Base-by-base conservation (phyloP, 2,888 invertebrate genomes). In the Thymelicus lineola region DNA sequence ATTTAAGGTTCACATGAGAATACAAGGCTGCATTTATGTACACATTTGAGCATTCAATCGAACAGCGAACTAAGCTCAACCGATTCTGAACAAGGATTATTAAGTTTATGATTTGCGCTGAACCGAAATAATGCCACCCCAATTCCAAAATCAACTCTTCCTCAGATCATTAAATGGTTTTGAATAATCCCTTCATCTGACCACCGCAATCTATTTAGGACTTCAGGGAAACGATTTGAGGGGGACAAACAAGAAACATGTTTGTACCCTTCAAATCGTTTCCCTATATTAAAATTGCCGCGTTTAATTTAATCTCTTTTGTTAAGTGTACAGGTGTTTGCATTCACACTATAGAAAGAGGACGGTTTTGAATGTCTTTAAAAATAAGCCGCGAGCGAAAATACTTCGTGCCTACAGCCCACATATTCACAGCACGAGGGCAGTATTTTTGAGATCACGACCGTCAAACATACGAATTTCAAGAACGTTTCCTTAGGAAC, bases 301-400 rank as follows among this genome's bases (percentile, higher is more conserved):
- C 20, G 53, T 53, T 53, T 53, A 53, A 53, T 10, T 10, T 5
- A 53, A 53, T 53, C 20, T 20, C 20, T 53, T 9, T 3, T 20
- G 53, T 36, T 17, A 15, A 35, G 17, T 61, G 60, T 35, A 38
- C 55, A 67, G 53, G 60, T 68, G 60, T 62, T 62, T 61, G n/a
- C 46, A 61, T 53, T 45, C 35, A 62, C 45, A 45, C 28, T 62
- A 57, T 0, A 68, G 38, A 20, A 58, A 50, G 62, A 57, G 50
- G 67, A 53, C 55, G 46, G 57, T 57, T 69, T 62, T 58, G 57
- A 63, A 63, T 69, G 57, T 57, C 48, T 69, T 69, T 63, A 69
- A 63, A 69, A 69, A 69, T 69, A 69, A 69, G 68, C 62, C 57
- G 62, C 57, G 68, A 63, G 48, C 68, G 20, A 69, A 63, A 69